A percentile compares a stretch with the other conserved stretches of the same genome.
These are phyloP conservation scores for Lemur catta DNA, from an alignment of 2,797 vertebrate genomes.

Conservation along the genomic window DNA sequence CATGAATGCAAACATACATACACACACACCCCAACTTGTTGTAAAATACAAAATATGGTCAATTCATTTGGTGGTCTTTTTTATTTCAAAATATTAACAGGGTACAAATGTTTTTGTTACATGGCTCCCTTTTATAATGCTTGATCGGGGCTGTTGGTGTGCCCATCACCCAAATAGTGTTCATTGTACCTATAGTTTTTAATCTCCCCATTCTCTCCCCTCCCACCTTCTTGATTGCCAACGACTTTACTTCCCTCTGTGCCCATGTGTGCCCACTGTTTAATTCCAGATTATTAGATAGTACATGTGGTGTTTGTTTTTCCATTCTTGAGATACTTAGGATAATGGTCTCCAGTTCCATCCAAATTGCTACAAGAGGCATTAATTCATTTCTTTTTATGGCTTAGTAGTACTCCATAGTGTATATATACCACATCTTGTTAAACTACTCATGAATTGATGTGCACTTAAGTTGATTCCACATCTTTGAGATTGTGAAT, in stretches of 20 bases:
- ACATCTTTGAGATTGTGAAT: background rate
- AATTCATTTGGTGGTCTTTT: background rate
- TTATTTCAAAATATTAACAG: background rate
- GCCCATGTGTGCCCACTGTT: background rate
- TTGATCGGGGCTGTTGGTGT: background rate
- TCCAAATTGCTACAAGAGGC: background rate
- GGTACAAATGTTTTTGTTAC: background rate
- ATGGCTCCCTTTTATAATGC: too few species aligned
- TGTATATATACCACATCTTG: background rate
- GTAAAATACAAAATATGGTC: constrained; percentile 15
- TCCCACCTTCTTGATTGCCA: background rate
- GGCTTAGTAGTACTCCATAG: background rate
- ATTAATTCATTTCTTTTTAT: background rate
- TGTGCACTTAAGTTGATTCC: background rate
- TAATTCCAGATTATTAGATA: background rate
- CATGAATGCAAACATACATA: background rate
- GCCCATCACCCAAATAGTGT: background rate
- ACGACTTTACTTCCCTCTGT: background rate
- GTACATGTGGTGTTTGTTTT: too few species aligned
- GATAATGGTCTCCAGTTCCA: background rate
- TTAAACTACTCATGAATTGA: background rate
- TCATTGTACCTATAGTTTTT: background rate
- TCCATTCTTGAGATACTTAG: too few species aligned
- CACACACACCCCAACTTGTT: background rate
- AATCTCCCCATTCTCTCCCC: background rate